Evolutionary conservation across 2,113 vertebrate genomes (phyloP), one percentile per base, ranked within the genome.

Genomic region (Sturnira hondurensis): DNA sequence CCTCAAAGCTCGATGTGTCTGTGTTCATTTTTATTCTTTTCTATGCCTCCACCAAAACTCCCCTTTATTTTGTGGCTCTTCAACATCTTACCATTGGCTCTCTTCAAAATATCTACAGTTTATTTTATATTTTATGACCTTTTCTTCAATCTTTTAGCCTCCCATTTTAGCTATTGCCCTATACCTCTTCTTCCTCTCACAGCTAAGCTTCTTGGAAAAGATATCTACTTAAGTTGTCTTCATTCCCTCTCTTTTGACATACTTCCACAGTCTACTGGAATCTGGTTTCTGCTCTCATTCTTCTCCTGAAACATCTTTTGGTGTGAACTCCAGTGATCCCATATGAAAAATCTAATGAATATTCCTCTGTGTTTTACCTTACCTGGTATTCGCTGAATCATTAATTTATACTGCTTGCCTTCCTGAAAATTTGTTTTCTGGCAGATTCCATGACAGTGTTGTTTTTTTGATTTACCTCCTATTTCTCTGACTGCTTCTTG

Each of bases 351-450:
- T 33, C 36, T 81, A 47, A 89, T 89, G 41, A 93, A 70, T 3
- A 33, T 71, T 41, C 71, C 47, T 95, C 7, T 20, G 19, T 45
- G 81, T 83, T 93, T 96, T 84, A 33, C n/a, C 52, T 93, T 78
- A 47, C 11, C 89, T 74, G 24, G 5, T 95, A 26, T 80, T 81
- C 71, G 91, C 76, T 93, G 78, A 82, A 22, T 54, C 68, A 92
- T 86, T 88, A 36, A 89, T 54, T 92, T 95, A 36, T 90, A 54
- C 56, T 84, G 77, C 76, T 41, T 89, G 47, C n/a, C 45, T 86
- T 89, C 52, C 70, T 93, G 50, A 96, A 96, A 95, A 92, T 83
- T 73, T 85, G 11, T 63, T 95, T 61, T 95, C 61, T 52, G 11
- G 58, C 73, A 9, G 33, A 63, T 67, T 86, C 28, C 15, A 47